A percentile compares a stretch with the other conserved stretches of the same genome.
These are phyloP conservation scores for Ochropacha duplaris DNA, from an alignment of 2,888 invertebrate species.

Conservation along the genomic window DNA sequence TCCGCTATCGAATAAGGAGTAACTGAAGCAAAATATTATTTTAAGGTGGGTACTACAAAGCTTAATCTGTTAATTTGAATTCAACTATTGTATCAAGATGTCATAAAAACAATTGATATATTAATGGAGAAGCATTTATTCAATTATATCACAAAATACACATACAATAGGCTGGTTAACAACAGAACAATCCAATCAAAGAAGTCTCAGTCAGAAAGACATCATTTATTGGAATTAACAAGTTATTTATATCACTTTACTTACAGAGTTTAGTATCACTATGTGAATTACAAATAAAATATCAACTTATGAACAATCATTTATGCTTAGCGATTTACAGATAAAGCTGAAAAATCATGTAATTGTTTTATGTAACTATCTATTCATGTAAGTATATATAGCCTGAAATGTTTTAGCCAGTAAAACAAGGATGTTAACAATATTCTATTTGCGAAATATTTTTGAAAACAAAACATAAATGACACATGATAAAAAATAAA, in stretches of 20 bases:
- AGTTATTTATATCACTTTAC: neutral
- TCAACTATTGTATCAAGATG: neutral
- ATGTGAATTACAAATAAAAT: neutral
- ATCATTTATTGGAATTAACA: conserved; percentile 1
- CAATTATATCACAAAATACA: neutral
- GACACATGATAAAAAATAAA: neutral
- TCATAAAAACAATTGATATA: neutral
- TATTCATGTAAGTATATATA: neutral
- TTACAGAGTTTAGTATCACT: neutral
- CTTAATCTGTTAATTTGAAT: no score
- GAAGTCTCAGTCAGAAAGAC: no score
- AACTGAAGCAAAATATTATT: no score
- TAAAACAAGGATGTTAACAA: neutral
- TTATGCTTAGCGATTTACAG: no score
- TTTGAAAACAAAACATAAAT: neutral
- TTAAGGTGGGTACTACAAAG: no score
- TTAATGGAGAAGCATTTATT: neutral
- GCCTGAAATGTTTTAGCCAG: neutral
- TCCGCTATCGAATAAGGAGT: no score
- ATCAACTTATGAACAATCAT: neutral
- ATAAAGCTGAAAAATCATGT: no score
- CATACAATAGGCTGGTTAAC: neutral
- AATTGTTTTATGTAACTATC: neutral
- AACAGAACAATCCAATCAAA: neutral
- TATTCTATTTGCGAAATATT: neutral